Base-by-base conservation (phyloP, 2,797 vertebrate genomes). In the Nyctalus aviator region DNA sequence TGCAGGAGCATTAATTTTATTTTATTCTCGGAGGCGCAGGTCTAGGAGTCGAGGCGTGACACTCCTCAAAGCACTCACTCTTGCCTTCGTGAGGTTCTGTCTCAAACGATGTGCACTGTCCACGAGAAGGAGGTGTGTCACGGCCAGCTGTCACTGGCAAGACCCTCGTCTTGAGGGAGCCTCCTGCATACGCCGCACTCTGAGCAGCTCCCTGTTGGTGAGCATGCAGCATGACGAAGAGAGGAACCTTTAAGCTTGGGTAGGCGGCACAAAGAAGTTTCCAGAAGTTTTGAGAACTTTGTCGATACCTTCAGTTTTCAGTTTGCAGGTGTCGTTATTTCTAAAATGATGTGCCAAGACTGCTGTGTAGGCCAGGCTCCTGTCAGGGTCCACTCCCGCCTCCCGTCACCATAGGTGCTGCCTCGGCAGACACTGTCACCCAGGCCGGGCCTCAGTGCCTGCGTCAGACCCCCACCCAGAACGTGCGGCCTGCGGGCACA, bases 251-350 rank as follows among this genome's bases (percentile, higher is more conserved):
- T 46, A 82, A 66, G 71, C 44, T 78, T 44, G 21, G 37, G 21
- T 46, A 41, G 32, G 59, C 3, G 12, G 20, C 0, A 2, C 8
- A 27, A 11, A 64, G 53, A 71, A 57, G 2, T 62, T 91, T 66
- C 27, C n/a, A 64, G 53, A 71, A 57, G 1, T 62, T 91, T 53
- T 3, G 17, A 64, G 30, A 89, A 69, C 69, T 17, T 85, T 17
- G 48, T 23, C 0, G 2, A 50, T 66, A 32, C 30, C 21, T 48
- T 83, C 32, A 64, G 90, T 53, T 87, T 48, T 83, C 32, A 64
- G 90, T 53, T 87, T 73, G 57, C 15, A 85, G 35, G n/a, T 50
- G 3, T 75, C 32, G 69, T 59, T 25, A 17, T 72, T 92, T 25
- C n/a, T 71, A 82, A 91, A 93, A 30, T 8, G 55, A 82, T 9